Conservation (phyloP, 2,888 invertebrate genomes). For the Byasa hedistus region DNA sequence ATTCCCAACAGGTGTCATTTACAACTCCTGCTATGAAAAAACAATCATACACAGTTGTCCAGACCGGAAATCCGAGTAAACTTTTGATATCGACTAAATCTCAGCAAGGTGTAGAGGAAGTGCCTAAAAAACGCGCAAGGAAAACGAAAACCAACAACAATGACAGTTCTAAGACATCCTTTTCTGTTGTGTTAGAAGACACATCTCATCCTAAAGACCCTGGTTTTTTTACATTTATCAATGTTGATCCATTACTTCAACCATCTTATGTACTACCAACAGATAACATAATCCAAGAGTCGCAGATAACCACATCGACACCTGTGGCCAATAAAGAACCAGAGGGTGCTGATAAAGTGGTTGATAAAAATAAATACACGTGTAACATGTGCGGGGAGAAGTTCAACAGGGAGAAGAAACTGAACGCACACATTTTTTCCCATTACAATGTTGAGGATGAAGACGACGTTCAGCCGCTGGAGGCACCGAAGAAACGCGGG, state of each 20-base stretch:
- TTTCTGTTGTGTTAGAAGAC: conserved; percentile 54
- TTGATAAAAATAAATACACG: conserved; percentile 48
- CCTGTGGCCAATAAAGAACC: conserved; percentile 38
- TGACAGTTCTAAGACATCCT: conserved; percentile 35
- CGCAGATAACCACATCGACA: conserved; percentile 69
- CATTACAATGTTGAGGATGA: conserved; percentile 71
- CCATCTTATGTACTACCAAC: conserved; percentile 71
- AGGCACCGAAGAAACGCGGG: conserved; percentile 38
- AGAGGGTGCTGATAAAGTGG: conserved; percentile 38
- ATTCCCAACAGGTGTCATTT: conserved; percentile 42
- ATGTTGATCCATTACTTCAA: conserved; percentile 67
- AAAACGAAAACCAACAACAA: conserved; percentile 44
- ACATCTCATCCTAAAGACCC: conserved; percentile 50
- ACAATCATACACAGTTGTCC: conserved; percentile 69
- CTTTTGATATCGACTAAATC: conserved; percentile 70
- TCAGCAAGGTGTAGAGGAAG: conserved; percentile 43
- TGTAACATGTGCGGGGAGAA: conserved; percentile 68
- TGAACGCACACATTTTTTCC: conserved; percentile 65
- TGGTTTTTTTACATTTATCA: conserved; percentile 69
- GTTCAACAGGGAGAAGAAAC: conserved; percentile 69
- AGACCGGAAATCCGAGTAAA: conserved; percentile 71
- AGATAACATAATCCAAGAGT: conserved; percentile 69
- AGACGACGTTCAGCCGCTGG: conserved; percentile 53
- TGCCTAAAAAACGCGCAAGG: conserved; percentile 50
- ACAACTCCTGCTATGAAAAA: conserved; percentile 68